These are phyloP conservation scores for Gambusia holbrooki DNA, from an alignment of 2,113 vertebrate species.

Conservation along the genomic window DNA sequence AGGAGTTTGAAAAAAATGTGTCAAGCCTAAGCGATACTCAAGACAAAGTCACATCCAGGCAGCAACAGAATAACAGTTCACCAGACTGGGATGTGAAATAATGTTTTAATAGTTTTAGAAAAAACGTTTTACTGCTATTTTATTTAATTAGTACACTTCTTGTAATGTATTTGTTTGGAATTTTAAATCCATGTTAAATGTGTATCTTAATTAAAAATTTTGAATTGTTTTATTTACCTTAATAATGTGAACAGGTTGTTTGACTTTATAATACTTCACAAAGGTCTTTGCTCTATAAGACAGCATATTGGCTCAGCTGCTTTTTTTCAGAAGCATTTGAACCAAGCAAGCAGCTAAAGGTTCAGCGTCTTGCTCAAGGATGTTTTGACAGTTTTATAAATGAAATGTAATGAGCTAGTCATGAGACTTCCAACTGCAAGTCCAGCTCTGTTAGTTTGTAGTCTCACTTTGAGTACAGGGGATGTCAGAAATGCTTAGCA, in stretches of 20 bases:
- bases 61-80: too few species aligned
- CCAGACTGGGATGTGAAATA: not conserved
- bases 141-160: not conserved
- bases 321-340: slow-evolving; percentile 41
- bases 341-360: slow-evolving; percentile 29
- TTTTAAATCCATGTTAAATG: not conserved
- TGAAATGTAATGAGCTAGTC: slow-evolving; percentile 45
- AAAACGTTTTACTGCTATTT: too few species aligned
- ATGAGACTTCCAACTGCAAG: slow-evolving; percentile 17
- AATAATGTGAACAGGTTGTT: slow-evolving; percentile 2
- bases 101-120: not conserved
- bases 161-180: not conserved
- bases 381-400: slow-evolving; percentile 51
- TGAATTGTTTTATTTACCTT: slow-evolving; percentile 14
- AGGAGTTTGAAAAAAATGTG: not conserved
- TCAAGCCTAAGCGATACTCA: not conserved
- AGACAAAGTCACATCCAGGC: too few species aligned
- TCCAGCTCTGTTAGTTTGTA: slow-evolving; percentile 21
- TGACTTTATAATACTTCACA: slow-evolving; percentile 14
- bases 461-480: slow-evolving; percentile 12
- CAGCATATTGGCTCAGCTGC: slow-evolving; percentile 30
- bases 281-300: not conserved
- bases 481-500: slow-evolving; percentile 9
- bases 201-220: not conserved
- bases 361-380: slow-evolving; percentile 55